Base-by-base conservation (phyloP, 2,113 vertebrate species). In the Talpa occidentalis region DNA sequence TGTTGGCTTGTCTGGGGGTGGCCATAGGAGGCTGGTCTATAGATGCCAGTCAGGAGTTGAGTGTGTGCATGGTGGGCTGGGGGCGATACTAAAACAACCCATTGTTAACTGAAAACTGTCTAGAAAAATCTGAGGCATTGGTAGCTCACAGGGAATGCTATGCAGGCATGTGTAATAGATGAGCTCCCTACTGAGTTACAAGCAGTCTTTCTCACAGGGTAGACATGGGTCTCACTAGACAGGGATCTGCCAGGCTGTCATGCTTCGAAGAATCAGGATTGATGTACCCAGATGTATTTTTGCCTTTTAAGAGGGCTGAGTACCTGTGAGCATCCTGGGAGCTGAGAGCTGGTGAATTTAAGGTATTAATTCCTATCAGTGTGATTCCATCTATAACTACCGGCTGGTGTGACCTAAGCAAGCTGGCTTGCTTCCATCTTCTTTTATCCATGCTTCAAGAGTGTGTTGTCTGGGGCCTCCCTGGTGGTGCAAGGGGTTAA, bases 51-150 rank as follows among this genome's bases (percentile, higher is more conserved):
- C 40, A 56, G 32, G 37, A n/a, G 59, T 6, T 32, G 12, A 28
- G 15, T 4, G 49, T n/a, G 22, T 37, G 28, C 35, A 4, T 28
- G 64, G 19, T 54, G 52, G 5, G 62, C 6, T 21, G 9, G 30
- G 14, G 22, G 21, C 7, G 30, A 3, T 42, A 74, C 6, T 19
- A 14, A 5, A 32, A 0, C 7, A n/a, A 12, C 17, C 16, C 21
- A 40, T 9, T 10, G 14, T 67, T 76, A 47, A n/a, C 37, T 56
- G 40, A 72, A 44, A 30, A 14, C 40, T 10, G 16, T 52, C 37
- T 16, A 4, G 60, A 4, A 9, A 47, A 52, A 37, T 82, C 56
- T 12, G n/a, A 76, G 35, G 62, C 42, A 28, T 21, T 35, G 44
- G 21, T 64, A 2, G 10, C 40, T 59, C 22, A 21, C 0, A 16